Base-by-base conservation (phyloP, 2,113 vertebrate genomes). In the Mus spicilegus region DNA sequence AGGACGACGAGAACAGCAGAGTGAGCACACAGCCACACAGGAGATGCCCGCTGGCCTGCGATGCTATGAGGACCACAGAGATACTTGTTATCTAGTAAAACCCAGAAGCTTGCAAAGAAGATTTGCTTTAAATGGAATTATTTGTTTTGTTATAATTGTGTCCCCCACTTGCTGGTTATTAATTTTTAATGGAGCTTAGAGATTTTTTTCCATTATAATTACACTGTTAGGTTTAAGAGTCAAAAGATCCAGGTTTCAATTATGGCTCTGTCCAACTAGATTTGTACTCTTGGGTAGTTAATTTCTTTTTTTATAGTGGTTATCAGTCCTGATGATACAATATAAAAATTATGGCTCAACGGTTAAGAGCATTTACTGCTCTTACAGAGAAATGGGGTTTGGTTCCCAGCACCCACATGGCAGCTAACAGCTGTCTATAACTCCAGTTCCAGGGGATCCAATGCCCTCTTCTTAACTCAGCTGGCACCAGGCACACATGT, bases 131-230 rank as follows among this genome's bases (percentile, higher is more conserved):
- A 39, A 87, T 33, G 20, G 24, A 94, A 77, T 89, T 92, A 84
- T 75, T 91, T 89, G 95, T 30, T 87, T 46, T 89, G 61, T 78
- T 42, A 42, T 87, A 87, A 58, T 20, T 73, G 54, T 75, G 54
- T 75, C 9, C 28, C 46, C 36, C 3, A 2, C 26, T 33, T 73
- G 24, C 30, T 82, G 90, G 84, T 33, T 87, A 82, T 0, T 39
- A 16, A 91, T 70, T 96, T 72, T 87, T 63, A 73, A 96, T 19
- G 19, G 2, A 87, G n/a, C 90, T 95, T 28, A 94, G 75, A 63
- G 13, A 42, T 85, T 82, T 86, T 82, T 86, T 91, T 4, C 49
- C 56, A 70, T 56, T 72, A 54, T 42, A 86, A 80, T 20, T 51
- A 3, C 12, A 82, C 51, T 33, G 28, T 24, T 76, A 92, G 73